A percentile compares a stretch with the other conserved stretches of the same genome.
Evolutionary conservation across 2,888 invertebrate genomes (phyloP).

Genomic region (Acleris holmiana): DNA sequence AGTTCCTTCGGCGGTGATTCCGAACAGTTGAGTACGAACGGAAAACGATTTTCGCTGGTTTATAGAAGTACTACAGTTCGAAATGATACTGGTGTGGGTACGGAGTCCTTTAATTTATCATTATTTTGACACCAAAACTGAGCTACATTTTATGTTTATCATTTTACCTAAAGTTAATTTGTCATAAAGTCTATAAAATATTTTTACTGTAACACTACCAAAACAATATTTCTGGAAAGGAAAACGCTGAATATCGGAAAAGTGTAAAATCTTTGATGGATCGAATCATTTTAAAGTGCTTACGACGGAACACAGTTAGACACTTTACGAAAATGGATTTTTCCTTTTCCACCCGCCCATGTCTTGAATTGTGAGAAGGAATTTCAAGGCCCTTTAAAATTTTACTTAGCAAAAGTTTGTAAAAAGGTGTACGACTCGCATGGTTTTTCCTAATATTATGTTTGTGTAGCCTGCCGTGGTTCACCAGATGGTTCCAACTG

Average conservation of each 20-base stretch:
- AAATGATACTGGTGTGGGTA: too few species aligned
- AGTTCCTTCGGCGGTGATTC: conserved; percentile 64
- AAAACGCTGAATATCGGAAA: conserved; percentile 34
- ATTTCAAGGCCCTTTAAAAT: conserved; percentile 4
- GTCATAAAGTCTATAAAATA: background rate
- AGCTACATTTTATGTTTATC: too few species aligned
- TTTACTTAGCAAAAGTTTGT: background rate
- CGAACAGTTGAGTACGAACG: conserved; percentile 38
- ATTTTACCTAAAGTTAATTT: too few species aligned
- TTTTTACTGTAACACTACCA: background rate
- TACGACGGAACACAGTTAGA: conserved; percentile 36
- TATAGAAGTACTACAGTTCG: too few species aligned
- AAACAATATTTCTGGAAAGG: conserved; percentile 29
- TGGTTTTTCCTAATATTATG: too few species aligned
- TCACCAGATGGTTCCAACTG: too few species aligned
- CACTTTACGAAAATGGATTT: conserved; percentile 38
- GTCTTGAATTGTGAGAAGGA: conserved; percentile 12
- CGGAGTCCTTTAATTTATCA: too few species aligned
- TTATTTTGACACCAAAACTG: too few species aligned
- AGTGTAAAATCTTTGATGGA: conserved; percentile 36
- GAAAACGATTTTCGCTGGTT: background rate
- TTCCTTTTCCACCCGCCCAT: conserved; percentile 30
- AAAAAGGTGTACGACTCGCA: background rate
- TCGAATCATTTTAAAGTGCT: conserved; percentile 38
- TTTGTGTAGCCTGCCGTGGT: too few species aligned